A percentile compares a stretch with the other conserved stretches of the same genome.
Evolutionary conservation across 1,140 invertebrate species (phyloP).

Genomic region (Apis florea): DNA sequence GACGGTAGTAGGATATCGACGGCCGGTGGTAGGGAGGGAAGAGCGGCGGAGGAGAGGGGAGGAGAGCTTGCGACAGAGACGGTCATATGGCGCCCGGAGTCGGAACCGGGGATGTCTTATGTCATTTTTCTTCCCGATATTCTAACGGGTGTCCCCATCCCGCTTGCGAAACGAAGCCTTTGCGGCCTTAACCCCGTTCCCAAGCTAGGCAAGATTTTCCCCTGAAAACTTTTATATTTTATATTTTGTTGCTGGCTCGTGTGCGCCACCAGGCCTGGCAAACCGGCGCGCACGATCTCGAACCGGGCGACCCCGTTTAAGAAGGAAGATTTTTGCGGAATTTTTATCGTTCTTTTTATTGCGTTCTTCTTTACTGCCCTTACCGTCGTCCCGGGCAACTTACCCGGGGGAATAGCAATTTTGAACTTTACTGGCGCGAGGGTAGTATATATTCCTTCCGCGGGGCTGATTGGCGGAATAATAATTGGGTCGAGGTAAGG

Average conservation of each 20-base stretch:
- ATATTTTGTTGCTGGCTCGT: not conserved
- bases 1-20: constrained; percentile 57
- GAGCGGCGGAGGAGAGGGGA: constrained; percentile 40
- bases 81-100: constrained; percentile 75
- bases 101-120: constrained; percentile 74
- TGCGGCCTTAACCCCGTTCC: constrained; percentile 11
- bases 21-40: constrained; percentile 48
- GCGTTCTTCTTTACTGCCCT: constrained; percentile 16
- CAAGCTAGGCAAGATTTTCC: not conserved
- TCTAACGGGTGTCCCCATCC: constrained; percentile 60
- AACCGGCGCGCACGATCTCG: not conserved
- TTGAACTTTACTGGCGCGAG: not conserved
- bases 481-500: constrained; percentile 20
- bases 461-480: constrained; percentile 6
- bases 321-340: not conserved
- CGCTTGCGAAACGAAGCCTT: not conserved
- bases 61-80: constrained; percentile 71
- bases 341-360: constrained; percentile 38
- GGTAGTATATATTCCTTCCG: not conserved
- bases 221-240: constrained; percentile 1
- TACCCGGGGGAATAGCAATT: constrained; percentile 2
- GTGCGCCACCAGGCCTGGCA: not conserved
- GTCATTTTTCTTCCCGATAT: constrained; percentile 70
- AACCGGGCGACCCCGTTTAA: constrained; percentile 7
- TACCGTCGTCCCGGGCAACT: not conserved